A percentile compares a stretch with the other conserved stretches of the same genome.
Conservation (phyloP, 2,113 vertebrate genomes). For the Bos taurus region DNA sequence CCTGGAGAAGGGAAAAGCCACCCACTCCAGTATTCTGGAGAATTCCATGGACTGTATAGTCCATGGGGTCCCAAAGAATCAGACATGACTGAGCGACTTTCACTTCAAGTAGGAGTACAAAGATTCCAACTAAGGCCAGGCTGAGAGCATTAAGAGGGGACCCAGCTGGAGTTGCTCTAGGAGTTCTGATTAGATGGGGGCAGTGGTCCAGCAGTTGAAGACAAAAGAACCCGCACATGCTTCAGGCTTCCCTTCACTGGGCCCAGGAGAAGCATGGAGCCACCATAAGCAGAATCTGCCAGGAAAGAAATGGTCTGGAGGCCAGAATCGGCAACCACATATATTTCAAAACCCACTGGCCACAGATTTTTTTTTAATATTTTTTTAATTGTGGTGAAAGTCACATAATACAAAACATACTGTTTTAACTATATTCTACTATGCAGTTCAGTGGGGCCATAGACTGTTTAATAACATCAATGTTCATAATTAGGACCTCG, state of each 20-base stretch:
- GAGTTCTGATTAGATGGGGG: background rate
- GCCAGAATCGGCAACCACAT: background rate
- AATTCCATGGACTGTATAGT: background rate
- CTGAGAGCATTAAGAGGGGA: background rate
- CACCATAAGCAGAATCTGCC: background rate
- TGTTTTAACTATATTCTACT: background rate
- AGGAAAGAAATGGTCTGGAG: background rate
- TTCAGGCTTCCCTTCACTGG: background rate
- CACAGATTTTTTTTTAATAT: background rate
- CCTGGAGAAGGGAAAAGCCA: background rate
- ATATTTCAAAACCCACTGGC: background rate
- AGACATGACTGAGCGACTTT: accelerated
- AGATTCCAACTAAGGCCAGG: background rate
- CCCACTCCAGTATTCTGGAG: background rate
- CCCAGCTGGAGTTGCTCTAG: background rate
- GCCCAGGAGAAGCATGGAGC: background rate
- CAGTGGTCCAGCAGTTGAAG: background rate
- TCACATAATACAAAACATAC: background rate
- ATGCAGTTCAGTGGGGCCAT: background rate
- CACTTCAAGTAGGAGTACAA: background rate
- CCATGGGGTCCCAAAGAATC: background rate
- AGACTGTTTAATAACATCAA: background rate
- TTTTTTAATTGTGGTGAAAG: background rate
- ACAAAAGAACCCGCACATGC: background rate
- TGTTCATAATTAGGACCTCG: background rate